Conservation (phyloP, 2,888 invertebrate species). For the Teinopalpus imperialis region DNA sequence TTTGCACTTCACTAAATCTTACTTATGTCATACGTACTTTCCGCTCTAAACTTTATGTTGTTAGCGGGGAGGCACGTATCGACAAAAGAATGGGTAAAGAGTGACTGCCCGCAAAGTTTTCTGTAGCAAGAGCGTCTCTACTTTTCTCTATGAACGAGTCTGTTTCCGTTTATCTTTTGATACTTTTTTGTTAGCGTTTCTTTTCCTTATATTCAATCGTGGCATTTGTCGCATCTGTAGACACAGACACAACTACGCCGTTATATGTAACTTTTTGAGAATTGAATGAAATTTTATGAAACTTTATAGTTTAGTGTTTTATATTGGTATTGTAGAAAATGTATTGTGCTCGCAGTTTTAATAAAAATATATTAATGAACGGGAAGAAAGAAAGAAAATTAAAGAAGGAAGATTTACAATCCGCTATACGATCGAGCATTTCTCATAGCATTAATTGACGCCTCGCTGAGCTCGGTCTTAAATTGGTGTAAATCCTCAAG, state of each 20-base stretch:
- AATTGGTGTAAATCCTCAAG: slow-evolving; percentile 80
- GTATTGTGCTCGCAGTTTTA: background rate
- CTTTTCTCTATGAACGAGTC: slow-evolving; percentile 74
- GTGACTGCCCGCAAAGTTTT: slow-evolving; percentile 65
- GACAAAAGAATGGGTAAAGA: slow-evolving; percentile 53
- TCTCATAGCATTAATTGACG: slow-evolving; percentile 70
- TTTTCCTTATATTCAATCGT: slow-evolving; percentile 65
- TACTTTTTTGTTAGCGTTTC: slow-evolving; percentile 65
- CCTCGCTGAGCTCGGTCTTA: slow-evolving; percentile 66
- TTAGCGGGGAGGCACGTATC: slow-evolving; percentile 49
- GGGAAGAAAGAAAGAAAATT: slow-evolving; percentile 25
- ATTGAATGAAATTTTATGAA: slow-evolving; percentile 4
- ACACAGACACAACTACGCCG: slow-evolving; percentile 37
- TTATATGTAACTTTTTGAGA: background rate
- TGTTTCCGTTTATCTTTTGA: slow-evolving; percentile 76
- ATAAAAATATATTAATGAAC: slow-evolving; percentile 7
- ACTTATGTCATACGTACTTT: slow-evolving; percentile 21
- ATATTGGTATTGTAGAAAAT: too few relatives aligned
- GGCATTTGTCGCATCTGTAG: slow-evolving; percentile 60
- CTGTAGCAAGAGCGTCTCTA: slow-evolving; percentile 61
- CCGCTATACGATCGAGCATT: slow-evolving; percentile 48
- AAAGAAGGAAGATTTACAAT: slow-evolving; percentile 36
- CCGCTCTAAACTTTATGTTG: slow-evolving; percentile 36
- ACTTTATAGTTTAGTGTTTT: too few relatives aligned
- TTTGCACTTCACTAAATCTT: slow-evolving; percentile 17